Evolutionary conservation across 2,888 invertebrate species (phyloP).

Genomic region (Chrysolina americana): DNA sequence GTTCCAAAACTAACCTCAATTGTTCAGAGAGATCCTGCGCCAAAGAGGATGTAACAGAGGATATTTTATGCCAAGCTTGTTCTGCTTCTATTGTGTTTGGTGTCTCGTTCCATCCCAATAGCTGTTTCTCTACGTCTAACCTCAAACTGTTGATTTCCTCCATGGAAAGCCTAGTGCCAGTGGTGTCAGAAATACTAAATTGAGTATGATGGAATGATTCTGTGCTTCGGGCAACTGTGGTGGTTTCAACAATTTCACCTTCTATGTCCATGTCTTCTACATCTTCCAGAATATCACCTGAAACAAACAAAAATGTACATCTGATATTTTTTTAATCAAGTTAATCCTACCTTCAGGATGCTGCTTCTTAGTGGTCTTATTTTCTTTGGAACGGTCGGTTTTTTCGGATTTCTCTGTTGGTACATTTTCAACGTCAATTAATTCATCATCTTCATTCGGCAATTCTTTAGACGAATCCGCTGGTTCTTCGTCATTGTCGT

Average conservation of each 20-base stretch:
- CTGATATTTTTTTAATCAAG: neutral
- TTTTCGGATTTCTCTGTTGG: constrained; percentile 70
- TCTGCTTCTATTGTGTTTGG: constrained; percentile 70
- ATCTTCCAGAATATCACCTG: constrained; percentile 64
- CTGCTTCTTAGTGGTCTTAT: constrained; percentile 70
- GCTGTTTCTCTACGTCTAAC: constrained; percentile 70
- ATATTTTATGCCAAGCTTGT: constrained; percentile 76
- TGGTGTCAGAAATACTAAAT: constrained; percentile 57
- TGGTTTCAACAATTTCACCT: constrained; percentile 81
- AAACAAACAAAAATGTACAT: constrained; percentile 18
- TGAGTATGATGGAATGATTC: constrained; percentile 86
- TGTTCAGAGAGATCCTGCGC: constrained; percentile 94
- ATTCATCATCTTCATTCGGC: constrained; percentile 63
- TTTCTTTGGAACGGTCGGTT: constrained; percentile 65
- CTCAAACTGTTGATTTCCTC: constrained; percentile 70
- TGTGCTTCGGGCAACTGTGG: constrained; percentile 76
- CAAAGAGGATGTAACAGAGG: constrained; percentile 74
- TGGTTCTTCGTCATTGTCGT: constrained; percentile 74
- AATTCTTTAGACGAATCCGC: constrained; percentile 73
- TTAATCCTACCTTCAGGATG: constrained; percentile 63
- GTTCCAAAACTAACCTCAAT: constrained; percentile 93
- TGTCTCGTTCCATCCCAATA: constrained; percentile 71
- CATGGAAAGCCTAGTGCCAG: constrained; percentile 57
- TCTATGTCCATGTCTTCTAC: constrained; percentile 76
- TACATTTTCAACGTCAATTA: constrained; percentile 59